Percentiles rank a stretch among this genome's conserved stretches.
Conservation (phyloP, 1,140 invertebrate species). For the Aphaenogaster rudis region DNA sequence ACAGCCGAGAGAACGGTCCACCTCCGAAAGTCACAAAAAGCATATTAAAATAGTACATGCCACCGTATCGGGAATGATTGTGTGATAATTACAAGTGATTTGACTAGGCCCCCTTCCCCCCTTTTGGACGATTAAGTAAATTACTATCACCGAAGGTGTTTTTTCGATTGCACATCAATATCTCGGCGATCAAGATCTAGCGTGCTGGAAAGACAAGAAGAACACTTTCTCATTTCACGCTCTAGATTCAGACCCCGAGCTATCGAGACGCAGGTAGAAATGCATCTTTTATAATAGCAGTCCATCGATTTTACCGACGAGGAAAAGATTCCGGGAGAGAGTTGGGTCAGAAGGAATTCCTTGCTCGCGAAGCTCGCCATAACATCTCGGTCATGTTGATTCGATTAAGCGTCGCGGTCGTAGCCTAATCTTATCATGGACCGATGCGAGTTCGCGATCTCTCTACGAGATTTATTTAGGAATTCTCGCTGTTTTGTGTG, state of each 20-base stretch:
- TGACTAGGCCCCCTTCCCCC: constrained; percentile 84
- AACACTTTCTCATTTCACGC: constrained; percentile 3
- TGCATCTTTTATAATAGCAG: neutral
- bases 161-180: constrained; percentile 3
- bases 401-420: constrained; percentile 84
- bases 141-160: constrained; percentile 45
- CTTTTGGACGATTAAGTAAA: constrained; percentile 58
- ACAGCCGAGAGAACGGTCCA: constrained; percentile 67
- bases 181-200: neutral
- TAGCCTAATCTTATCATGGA: constrained; percentile 82
- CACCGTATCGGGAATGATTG: constrained; percentile 83
- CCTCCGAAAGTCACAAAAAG: constrained; percentile 79
- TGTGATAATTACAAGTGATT: constrained; percentile 86
- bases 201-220: neutral
- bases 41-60: constrained; percentile 82
- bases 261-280: neutral
- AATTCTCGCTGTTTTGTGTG: constrained; percentile 4
- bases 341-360: constrained; percentile 31
- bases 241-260: constrained; percentile 15
- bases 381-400: constrained; percentile 78
- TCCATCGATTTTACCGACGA: constrained; percentile 20
- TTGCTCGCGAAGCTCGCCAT: constrained; percentile 10
- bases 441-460: constrained; percentile 43
- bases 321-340: constrained; percentile 13
- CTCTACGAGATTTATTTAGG: neutral